Percentiles rank a stretch among this genome's conserved stretches.
Conservation (phyloP, 2,113 vertebrate genomes). For the Phaethon lepturus region DNA sequence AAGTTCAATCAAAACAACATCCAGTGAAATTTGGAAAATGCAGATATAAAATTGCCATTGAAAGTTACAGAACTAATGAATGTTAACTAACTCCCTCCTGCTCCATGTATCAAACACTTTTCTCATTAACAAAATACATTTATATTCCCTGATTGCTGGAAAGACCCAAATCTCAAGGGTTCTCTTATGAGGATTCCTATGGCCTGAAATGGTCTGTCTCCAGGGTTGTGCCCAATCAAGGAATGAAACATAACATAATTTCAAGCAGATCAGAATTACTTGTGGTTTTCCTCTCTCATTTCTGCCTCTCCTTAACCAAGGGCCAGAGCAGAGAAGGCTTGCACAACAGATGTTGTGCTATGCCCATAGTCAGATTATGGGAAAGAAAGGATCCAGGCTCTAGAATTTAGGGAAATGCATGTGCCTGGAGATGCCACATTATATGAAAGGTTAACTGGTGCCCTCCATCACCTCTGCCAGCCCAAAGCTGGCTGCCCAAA, state of each 20-base stretch:
- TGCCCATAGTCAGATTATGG: accelerated
- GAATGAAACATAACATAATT: neutral
- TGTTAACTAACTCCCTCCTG: too few relatives aligned
- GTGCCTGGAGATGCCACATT: neutral
- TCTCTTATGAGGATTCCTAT: too few relatives aligned
- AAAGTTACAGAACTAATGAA: neutral
- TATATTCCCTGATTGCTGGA: neutral
- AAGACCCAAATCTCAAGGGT: neutral
- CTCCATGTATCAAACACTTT: neutral
- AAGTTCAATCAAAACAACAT: neutral
- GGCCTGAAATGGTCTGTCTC: neutral
- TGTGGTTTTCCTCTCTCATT: neutral
- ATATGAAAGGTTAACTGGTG: accelerated
- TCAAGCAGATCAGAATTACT: neutral
- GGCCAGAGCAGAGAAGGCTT: neutral
- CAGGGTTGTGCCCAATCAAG: neutral
- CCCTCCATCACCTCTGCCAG: neutral
- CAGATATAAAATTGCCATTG: neutral
- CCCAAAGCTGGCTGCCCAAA: neutral
- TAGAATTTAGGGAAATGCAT: accelerated
- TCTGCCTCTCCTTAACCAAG: neutral
- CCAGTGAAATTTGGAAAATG: neutral
- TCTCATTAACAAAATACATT: too few relatives aligned
- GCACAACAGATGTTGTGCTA: neutral
- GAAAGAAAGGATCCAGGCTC: neutral